Percentiles rank a stretch among this genome's conserved stretches.
Conservation (phyloP, 2,797 vertebrate genomes). For the Allobates femoralis region DNA sequence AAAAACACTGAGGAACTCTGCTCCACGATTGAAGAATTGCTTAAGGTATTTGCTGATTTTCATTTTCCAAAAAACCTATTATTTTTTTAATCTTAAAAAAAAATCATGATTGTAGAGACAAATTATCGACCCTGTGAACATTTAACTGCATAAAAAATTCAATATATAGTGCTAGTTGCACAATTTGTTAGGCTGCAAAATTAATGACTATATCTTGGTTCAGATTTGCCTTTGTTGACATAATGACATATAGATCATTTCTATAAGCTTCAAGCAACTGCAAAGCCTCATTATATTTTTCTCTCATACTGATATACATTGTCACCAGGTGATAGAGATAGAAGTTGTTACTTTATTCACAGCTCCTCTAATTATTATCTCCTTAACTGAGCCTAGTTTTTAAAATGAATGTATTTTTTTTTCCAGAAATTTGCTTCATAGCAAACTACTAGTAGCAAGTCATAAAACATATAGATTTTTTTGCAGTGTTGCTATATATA, state of each 20-base stretch:
- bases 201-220: not conserved
- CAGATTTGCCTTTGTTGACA: not conserved
- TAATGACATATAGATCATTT: not conserved
- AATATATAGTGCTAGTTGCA: not conserved
- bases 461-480: too few relatives aligned
- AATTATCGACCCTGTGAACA: not conserved
- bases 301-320: not conserved
- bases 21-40: not conserved
- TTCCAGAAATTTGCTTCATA: too few relatives aligned
- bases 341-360: not conserved
- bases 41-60: not conserved
- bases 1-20: not conserved
- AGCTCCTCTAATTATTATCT: not conserved
- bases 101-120: not conserved
- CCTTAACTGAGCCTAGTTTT: not conserved
- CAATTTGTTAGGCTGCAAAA: not conserved
- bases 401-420: too few relatives aligned
- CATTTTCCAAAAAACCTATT: not conserved
- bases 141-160: not conserved
- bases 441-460: too few relatives aligned
- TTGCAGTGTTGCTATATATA: too few relatives aligned
- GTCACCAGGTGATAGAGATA: not conserved
- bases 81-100: not conserved
- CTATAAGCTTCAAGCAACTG: not conserved
- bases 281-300: conserved; percentile 8